Evolutionary conservation across 2,113 vertebrate species (phyloP).

Genomic region (Malurus elegans): DNA sequence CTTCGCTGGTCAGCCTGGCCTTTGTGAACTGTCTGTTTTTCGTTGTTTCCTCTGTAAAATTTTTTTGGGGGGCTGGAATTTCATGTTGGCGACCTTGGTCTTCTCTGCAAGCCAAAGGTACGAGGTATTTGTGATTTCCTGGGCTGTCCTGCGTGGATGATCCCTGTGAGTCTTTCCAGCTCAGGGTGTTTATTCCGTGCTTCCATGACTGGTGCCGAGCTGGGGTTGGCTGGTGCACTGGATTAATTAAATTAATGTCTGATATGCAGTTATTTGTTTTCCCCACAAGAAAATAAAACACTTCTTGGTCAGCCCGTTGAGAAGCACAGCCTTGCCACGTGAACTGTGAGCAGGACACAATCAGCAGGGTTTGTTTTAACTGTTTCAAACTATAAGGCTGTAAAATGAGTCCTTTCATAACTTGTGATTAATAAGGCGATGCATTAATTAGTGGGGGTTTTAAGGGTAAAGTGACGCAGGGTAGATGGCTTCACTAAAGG

Average conservation of each 20-base stretch:
- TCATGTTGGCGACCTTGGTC: rapidly evolving
- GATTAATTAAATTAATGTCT: neutral
- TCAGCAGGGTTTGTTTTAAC: neutral
- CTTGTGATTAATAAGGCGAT: neutral
- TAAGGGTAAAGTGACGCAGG: neutral
- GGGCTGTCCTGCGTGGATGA: neutral
- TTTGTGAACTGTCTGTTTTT: neutral
- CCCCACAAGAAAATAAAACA: neutral
- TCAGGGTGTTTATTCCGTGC: neutral
- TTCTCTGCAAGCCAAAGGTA: neutral
- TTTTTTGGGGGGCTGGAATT: neutral
- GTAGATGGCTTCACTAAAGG: neutral
- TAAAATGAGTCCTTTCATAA: neutral
- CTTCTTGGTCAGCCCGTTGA: neutral
- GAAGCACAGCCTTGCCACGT: neutral
- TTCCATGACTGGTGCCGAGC: neutral
- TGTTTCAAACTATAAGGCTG: neutral
- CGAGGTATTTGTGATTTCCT: neutral
- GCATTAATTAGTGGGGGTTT: neutral
- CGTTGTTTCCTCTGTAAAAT: neutral
- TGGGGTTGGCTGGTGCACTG: neutral
- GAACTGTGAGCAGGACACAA: neutral
- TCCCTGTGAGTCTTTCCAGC: neutral
- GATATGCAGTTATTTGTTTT: neutral
- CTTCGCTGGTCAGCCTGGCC: neutral